These are phyloP conservation scores for Onychomys leucogaster DNA, from an alignment of 2,797 vertebrate species.

Conservation along the genomic window DNA sequence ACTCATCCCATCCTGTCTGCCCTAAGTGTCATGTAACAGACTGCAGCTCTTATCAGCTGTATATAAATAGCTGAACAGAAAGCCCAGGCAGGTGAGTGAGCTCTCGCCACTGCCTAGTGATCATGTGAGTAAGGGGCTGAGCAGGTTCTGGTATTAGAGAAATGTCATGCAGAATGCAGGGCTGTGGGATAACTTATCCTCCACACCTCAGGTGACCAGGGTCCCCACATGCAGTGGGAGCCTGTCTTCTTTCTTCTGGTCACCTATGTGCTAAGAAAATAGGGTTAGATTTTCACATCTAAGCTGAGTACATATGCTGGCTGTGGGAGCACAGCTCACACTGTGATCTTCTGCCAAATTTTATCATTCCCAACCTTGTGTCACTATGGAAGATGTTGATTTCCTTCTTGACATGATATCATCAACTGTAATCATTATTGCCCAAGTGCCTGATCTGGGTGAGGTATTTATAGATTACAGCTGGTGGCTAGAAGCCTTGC, in stretches of 20 bases:
- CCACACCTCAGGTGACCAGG: not conserved
- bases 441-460: not conserved
- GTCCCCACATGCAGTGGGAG: not conserved
- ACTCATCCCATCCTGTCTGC: not conserved
- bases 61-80: not conserved
- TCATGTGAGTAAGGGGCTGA: not conserved
- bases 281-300: not conserved
- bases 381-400: not conserved
- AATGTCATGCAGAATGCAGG: accelerated
- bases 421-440: not conserved
- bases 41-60: not conserved
- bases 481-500: not conserved
- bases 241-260: not conserved
- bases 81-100: too few relatives aligned
- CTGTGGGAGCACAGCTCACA: not conserved
- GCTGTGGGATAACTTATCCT: not conserved
- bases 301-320: not conserved
- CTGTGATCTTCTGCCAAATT: not conserved
- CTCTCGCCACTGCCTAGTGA: not conserved
- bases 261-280: accelerated
- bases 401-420: not conserved
- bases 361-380: not conserved
- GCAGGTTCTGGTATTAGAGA: not conserved
- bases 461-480: not conserved
- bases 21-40: not conserved